phyloP scores from a whole-genome alignment of 2,797 vertebrate genomes.

The Hydrophis major region DNA sequence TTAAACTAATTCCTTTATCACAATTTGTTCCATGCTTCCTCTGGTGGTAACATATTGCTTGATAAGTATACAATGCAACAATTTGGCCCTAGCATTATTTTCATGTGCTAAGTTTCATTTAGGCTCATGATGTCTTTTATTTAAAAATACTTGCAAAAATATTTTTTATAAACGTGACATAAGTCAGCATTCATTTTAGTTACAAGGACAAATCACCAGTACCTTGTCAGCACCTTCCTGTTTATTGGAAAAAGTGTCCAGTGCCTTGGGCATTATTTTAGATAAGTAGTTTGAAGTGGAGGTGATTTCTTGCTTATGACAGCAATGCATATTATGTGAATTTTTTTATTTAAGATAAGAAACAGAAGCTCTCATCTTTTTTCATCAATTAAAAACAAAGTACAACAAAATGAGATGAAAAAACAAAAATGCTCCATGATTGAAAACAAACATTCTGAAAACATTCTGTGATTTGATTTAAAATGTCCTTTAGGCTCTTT shows the following conservation, averaged over 20 bases:
- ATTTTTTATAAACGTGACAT: conserved; percentile 53
- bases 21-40: conserved; percentile 32
- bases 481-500: conserved; percentile 31
- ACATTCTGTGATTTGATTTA: conserved; percentile 30
- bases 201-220: conserved; percentile 49
- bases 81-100: conserved; percentile 42
- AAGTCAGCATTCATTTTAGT: conserved; percentile 52
- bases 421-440: conserved; percentile 46
- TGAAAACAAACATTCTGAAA: conserved; percentile 34
- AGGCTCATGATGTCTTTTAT: conserved; percentile 56
- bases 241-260: conserved; percentile 50
- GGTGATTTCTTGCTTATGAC: conserved; percentile 39
- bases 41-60: conserved; percentile 20
- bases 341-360: conserved; percentile 44
- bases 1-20: neutral
- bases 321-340: conserved; percentile 48
- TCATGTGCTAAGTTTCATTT: conserved; percentile 52
- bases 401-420: conserved; percentile 27
- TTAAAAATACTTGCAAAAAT: conserved; percentile 57
- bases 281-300: conserved; percentile 50
- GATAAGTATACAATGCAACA: conserved; percentile 6
- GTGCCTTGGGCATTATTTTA: conserved; percentile 46
- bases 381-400: conserved; percentile 1
- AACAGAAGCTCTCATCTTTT: neutral
- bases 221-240: conserved; percentile 47